Percentiles rank a stretch among this genome's conserved stretches.
Evolutionary conservation across 2,797 vertebrate genomes (phyloP).

Genomic region (Prionace glauca): DNA sequence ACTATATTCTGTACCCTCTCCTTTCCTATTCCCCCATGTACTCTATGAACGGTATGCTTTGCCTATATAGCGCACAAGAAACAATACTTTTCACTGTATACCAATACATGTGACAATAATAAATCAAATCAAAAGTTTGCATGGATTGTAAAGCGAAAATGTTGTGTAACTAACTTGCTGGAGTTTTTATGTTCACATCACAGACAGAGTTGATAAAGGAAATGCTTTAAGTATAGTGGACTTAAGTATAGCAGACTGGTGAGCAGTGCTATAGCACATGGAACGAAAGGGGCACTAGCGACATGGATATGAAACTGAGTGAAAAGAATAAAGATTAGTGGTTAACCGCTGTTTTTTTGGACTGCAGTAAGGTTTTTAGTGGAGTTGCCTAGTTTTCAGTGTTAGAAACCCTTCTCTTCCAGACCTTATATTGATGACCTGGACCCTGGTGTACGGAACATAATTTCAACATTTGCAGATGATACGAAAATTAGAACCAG

Average conservation of each 20-base stretch:
- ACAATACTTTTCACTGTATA: no score
- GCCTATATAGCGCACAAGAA: no score
- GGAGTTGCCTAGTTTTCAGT: not conserved
- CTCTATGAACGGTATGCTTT: no score
- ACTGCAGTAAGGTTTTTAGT: not conserved
- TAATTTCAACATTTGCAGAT: not conserved
- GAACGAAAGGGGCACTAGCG: no score
- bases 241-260: not conserved
- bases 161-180: no score
- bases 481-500: not conserved
- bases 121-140: no score
- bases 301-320: not conserved
- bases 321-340: not conserved
- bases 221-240: not conserved
- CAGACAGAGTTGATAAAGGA: not conserved
- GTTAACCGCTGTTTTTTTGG: not conserved
- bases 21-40: no score
- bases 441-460: not conserved
- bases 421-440: not conserved
- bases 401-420: not conserved
- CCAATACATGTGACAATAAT: no score
- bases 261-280: not conserved
- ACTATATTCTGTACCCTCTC: no score
- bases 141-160: no score
- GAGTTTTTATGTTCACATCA: not conserved